Base-by-base conservation (phyloP, 2,113 vertebrate species). In the Zapornia atra region DNA sequence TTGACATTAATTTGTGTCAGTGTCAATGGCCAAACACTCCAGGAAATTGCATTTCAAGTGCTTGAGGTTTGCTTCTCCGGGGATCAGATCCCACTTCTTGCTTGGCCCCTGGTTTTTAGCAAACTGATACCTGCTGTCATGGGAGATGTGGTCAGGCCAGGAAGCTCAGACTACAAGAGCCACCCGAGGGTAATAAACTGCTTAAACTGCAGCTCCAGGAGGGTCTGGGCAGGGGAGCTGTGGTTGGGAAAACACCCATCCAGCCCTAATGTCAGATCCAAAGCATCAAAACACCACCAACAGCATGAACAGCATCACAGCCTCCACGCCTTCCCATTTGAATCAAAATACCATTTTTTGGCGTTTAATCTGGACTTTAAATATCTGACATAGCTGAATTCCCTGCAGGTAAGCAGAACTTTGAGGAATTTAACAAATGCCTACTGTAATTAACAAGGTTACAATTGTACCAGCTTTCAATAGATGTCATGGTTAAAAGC, bases 401-500 rank as follows among this genome's bases (percentile, higher is more conserved):
- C 53, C 51, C 81, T 53, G 53, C 64, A 78, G 63, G 48, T 84
- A 90, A 84, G 65, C 4, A 40, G 57, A 79, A 80, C 85, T 91
- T 63, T 65, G 69, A 79, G 50, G 61, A 87, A 82, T 76, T 86
- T 84, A 91, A 92, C 81, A 84, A 93, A 88, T 53, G 65, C 15
- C 53, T 71, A 11, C 65, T 46, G 63, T 89, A 95, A 96, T 94
- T 92, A 91, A 70, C 19, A 50, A 53, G 50, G n/a, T 61, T 86
- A 71, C 88, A 85, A 46, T 82, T 69, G 86, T 71, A 69, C 25
- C 36, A 50, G 66, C 65, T 82, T 89, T 92, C 95, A 87, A 82
- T 68, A 85, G 72, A 72, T 88, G 86, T 88, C 94, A 93, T 11
- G 48, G 64, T 81, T 93, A 84, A 92, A 94, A 96, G 86, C 83